Base-by-base conservation (phyloP, 2,888 invertebrate species). In the Calameuta filiformis region DNA sequence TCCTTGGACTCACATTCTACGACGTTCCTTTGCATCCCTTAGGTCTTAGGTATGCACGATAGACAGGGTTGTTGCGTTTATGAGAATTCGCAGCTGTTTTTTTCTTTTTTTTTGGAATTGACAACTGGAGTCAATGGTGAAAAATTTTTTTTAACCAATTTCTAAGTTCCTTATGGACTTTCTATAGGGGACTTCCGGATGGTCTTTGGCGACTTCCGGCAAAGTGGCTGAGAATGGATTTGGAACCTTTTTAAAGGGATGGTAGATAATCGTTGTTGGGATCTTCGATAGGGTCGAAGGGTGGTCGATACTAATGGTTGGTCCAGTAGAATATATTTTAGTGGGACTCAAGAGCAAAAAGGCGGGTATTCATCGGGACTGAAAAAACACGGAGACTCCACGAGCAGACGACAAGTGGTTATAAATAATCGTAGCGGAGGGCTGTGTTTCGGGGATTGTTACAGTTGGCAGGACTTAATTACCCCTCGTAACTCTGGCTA, bases 361-460 rank as follows among this genome's bases (percentile, higher is more conserved):
- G 56, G 56, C 23, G 56, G 23, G 23, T 56, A 23, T 56, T 23
- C 56, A 56, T 31, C 31, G 6, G 11, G 12, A 31, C 71, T 71
- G 71, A 33, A 71, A 71, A 71, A 71, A 71, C 71, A 71, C 12
- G 71, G 34, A 31, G 56, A 34, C 34, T 71, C 71, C 31, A 71
- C 71, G 71, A 71, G 71, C 35, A 71, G 71, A 71, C 71, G 71
- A 71, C 31, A 71, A 71, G 71, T 71, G 71, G 34, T 71, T 71
- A 71, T 71, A 71, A 71, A 71, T 71, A 71, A 71, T 71, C 31
- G 71, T 71, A 31, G 31, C 71, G 6, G 15, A 31, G 71, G 31
- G 71, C 30, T 71, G 71, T 71, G 56, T 71, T 71, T 33, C 33
- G 23, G 23, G 34, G 15, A 71, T 71, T 31, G 71, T 71, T 71